A percentile compares a stretch with the other conserved stretches of the same genome.
phyloP scores from a whole-genome alignment of 2,797 vertebrate species.

The Echiichthys vipera region DNA sequence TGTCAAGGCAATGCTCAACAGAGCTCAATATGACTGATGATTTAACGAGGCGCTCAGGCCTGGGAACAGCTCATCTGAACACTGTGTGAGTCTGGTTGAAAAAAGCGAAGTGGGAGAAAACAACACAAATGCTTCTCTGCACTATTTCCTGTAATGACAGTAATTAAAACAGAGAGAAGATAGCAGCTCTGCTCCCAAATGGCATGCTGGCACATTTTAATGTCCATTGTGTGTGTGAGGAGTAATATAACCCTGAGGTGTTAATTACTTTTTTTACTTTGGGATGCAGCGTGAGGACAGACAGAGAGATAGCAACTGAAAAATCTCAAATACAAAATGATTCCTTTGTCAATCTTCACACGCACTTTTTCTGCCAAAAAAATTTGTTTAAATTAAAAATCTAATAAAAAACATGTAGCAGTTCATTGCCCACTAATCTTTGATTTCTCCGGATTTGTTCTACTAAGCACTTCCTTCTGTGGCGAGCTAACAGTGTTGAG shows the following conservation, averaged over 20 bases:
- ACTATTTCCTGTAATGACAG: slow-evolving; percentile 68
- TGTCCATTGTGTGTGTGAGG: slow-evolving; percentile 4
- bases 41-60: slow-evolving; percentile 29
- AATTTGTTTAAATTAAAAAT: slow-evolving; percentile 17
- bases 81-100: slow-evolving; percentile 32
- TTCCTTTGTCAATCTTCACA: slow-evolving; percentile 39
- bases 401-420: slow-evolving; percentile 25
- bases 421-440: slow-evolving; percentile 29
- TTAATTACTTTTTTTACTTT: slow-evolving; percentile 55
- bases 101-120: slow-evolving; percentile 52
- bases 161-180: slow-evolving; percentile 75
- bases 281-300: slow-evolving; percentile 44
- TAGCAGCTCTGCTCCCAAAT: slow-evolving; percentile 56
- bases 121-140: slow-evolving; percentile 56
- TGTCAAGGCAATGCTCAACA: slow-evolving; percentile 45
- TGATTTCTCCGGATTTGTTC: slow-evolving; percentile 15
- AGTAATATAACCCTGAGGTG: slow-evolving; percentile 36
- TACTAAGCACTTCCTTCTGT: slow-evolving; percentile 19
- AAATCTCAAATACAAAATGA: slow-evolving; percentile 20
- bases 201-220: slow-evolving; percentile 36
- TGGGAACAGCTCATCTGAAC: slow-evolving; percentile 55
- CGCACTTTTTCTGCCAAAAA: neutral
- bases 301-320: slow-evolving; percentile 32
- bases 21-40: slow-evolving; percentile 55
- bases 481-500: neutral